phyloP scores from a whole-genome alignment of 2,888 invertebrate genomes.

The Andrena praecox region DNA sequence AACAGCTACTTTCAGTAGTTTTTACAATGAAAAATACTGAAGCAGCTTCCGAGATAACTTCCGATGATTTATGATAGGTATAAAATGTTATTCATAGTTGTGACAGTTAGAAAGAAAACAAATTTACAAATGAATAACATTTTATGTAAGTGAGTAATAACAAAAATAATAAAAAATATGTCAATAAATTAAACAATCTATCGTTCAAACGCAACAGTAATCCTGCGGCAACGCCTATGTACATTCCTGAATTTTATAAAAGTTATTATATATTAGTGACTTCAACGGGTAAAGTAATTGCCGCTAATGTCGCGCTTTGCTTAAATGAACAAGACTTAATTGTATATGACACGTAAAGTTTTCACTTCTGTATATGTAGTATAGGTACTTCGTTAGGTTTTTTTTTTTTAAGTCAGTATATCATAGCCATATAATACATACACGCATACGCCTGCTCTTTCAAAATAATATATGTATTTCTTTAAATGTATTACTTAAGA shows the following conservation, averaged over 20 bases:
- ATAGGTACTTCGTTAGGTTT: not conserved
- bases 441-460: constrained; percentile 11
- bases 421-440: constrained; percentile 9
- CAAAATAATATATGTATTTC: constrained; percentile 18
- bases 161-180: not conserved
- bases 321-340: constrained; percentile 26
- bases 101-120: not conserved
- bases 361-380: not conserved
- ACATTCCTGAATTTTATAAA: constrained; percentile 10
- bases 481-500: constrained; percentile 18
- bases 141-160: not conserved
- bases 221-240: not conserved
- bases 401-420: constrained; percentile 4
- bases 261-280: constrained; percentile 19
- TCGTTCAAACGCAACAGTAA: constrained; percentile 1
- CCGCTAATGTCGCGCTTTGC: not conserved
- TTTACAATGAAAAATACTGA: constrained; percentile 38
- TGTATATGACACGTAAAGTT: constrained; percentile 7
- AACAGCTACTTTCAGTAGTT: constrained; percentile 24
- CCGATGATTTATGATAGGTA: constrained; percentile 5
- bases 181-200: constrained; percentile 29
- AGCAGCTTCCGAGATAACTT: constrained; percentile 18
- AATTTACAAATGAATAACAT: not conserved
- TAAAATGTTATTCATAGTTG: constrained; percentile 10
- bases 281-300: constrained; percentile 2